These are phyloP conservation scores for Gobio occitaniae DNA, from an alignment of 2,797 vertebrate species.

Conservation along the genomic window DNA sequence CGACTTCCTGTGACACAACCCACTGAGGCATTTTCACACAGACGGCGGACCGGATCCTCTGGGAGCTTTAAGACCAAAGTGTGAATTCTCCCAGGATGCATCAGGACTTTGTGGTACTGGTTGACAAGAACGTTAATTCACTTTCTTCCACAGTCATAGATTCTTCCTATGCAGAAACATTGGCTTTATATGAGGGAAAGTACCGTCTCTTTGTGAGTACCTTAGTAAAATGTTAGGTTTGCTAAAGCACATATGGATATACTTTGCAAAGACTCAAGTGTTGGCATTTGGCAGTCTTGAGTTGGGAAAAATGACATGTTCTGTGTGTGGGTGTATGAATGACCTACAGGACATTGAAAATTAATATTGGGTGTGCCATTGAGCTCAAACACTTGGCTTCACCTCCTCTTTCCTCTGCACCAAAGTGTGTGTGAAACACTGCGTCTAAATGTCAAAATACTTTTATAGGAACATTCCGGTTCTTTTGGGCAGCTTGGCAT, in stretches of 20 bases:
- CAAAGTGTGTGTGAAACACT: constrained; percentile 55
- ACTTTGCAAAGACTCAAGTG: constrained; percentile 20
- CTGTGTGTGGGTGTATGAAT: constrained; percentile 50
- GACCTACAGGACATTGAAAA: constrained; percentile 52
- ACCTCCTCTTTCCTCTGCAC: constrained; percentile 45
- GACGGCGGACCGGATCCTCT: not conserved
- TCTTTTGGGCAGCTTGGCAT: constrained; percentile 68
- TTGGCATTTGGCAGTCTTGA: constrained; percentile 20
- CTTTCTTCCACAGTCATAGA: constrained; percentile 2
- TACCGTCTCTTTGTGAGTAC: not conserved
- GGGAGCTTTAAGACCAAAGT: constrained; percentile 11
- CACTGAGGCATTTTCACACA: constrained; percentile 15
- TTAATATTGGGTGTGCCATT: constrained; percentile 69
- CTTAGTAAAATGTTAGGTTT: not conserved
- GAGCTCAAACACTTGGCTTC: constrained; percentile 65
- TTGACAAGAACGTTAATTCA: not conserved
- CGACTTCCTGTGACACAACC: constrained; percentile 39
- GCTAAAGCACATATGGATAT: constrained; percentile 23
- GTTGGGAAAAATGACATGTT: constrained; percentile 54
- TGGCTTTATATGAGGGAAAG: constrained; percentile 20
- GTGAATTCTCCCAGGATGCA: constrained; percentile 36
- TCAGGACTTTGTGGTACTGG: not conserved
- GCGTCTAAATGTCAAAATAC: constrained; percentile 70
- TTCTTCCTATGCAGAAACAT: not conserved
- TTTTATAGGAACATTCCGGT: constrained; percentile 63